phyloP scores from a whole-genome alignment of 2,797 vertebrate genomes.

The Acomys russatus region DNA sequence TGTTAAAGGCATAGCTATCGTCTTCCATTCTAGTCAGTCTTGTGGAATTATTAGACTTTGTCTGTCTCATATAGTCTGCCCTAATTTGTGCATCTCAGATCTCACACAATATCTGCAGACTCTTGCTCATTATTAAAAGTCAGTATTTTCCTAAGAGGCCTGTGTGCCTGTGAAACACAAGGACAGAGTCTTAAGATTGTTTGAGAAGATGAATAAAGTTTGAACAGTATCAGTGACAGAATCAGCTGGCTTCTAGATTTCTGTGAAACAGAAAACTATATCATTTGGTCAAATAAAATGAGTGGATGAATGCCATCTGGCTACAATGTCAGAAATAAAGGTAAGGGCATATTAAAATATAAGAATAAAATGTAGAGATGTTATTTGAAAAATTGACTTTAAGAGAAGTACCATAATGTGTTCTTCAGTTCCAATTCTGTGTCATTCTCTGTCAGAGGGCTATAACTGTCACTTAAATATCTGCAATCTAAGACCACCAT shows the following conservation, averaged over 20 bases:
- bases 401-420: not conserved
- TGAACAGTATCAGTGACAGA: not conserved
- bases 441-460: not conserved
- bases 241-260: slow-evolving; percentile 24
- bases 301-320: not conserved
- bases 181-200: not conserved
- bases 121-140: not conserved
- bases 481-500: not conserved
- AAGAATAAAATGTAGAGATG: not conserved
- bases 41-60: not conserved
- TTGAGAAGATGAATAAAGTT: not conserved
- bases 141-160: not conserved
- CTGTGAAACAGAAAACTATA: not conserved
- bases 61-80: not conserved
- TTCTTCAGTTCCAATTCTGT: not conserved
- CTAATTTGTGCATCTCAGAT: not conserved
- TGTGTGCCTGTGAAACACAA: not conserved
- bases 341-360: not conserved
- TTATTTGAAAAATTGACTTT: slow-evolving; percentile 34
- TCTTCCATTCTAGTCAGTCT: not conserved
- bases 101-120: not conserved
- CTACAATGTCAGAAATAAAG: not conserved
- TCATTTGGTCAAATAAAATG: slow-evolving; percentile 25
- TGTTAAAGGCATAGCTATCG: not conserved
- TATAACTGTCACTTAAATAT: not conserved